phyloP scores from a whole-genome alignment of 2,797 vertebrate species.

The Syngnathus acus region DNA sequence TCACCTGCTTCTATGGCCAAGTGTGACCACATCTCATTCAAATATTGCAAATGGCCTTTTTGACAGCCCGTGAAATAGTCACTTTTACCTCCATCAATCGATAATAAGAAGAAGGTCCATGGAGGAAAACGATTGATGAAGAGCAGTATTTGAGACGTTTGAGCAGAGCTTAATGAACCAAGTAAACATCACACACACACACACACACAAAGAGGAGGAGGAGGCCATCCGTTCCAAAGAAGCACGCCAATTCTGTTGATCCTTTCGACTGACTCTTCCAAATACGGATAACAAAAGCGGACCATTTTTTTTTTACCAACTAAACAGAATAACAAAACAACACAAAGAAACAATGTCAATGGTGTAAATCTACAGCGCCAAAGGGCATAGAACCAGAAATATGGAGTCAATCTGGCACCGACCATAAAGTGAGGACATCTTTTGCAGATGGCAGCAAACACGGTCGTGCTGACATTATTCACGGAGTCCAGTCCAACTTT shows the following conservation, averaged over 20 bases:
- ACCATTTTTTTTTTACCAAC: no score
- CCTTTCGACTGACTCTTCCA: background rate
- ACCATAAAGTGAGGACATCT: background rate
- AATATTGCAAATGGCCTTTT: no score
- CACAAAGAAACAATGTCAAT: no score
- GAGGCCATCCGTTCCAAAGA: conserved; percentile 37
- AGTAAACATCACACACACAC: conserved; percentile 49
- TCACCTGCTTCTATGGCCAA: background rate
- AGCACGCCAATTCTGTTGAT: conserved; percentile 41
- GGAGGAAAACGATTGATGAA: background rate
- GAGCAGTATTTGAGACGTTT: conserved; percentile 24
- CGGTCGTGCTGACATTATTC: no score
- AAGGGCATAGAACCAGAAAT: background rate
- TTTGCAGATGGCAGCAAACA: no score
- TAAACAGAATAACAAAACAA: background rate
- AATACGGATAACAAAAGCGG: no score
- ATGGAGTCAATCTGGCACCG: background rate
- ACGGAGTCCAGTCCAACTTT: no score
- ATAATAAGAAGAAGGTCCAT: background rate
- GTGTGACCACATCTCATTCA: no score
- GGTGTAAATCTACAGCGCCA: no score
- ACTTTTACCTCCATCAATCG: background rate
- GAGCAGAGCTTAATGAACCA: conserved; percentile 46
- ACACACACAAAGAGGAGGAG: conserved; percentile 11
- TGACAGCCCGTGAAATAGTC: no score